These are phyloP conservation scores for Ectemnius continuus DNA, from an alignment of 2,888 invertebrate genomes.

Conservation along the genomic window DNA sequence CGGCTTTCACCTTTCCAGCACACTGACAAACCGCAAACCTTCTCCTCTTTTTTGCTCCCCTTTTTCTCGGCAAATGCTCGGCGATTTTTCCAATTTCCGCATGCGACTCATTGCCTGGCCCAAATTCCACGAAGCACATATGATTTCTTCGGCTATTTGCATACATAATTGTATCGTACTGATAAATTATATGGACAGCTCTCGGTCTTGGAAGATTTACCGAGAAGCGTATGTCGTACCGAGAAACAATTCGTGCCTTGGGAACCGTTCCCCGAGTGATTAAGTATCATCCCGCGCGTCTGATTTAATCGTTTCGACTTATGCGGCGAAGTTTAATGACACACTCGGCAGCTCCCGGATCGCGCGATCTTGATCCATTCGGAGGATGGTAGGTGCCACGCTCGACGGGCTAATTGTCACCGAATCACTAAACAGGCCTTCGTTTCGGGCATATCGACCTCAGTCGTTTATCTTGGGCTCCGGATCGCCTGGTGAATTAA, in stretches of 20 bases:
- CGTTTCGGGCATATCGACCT: conserved; percentile 27
- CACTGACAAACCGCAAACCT: background rate
- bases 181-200: background rate
- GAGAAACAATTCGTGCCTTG: background rate
- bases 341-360: too few species aligned
- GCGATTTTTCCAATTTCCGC: background rate
- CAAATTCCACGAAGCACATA: background rate
- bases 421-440: conserved; percentile 41
- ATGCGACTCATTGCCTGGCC: background rate
- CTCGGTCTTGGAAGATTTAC: background rate
- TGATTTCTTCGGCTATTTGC: background rate
- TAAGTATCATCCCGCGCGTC: too few species aligned
- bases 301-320: too few species aligned
- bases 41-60: background rate
- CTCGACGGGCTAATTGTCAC: conserved; percentile 31
- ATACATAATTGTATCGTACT: background rate
- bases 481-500: conserved; percentile 57
- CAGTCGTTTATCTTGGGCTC: conserved; percentile 58
- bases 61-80: background rate
- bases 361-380: too few species aligned
- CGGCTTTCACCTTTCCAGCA: conserved; percentile 37
- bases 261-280: too few species aligned
- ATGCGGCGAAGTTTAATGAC: too few species aligned
- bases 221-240: background rate
- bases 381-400: conserved; percentile 1